phyloP scores from a whole-genome alignment of 1,140 invertebrate genomes.

The Eulimnadia texana region DNA sequence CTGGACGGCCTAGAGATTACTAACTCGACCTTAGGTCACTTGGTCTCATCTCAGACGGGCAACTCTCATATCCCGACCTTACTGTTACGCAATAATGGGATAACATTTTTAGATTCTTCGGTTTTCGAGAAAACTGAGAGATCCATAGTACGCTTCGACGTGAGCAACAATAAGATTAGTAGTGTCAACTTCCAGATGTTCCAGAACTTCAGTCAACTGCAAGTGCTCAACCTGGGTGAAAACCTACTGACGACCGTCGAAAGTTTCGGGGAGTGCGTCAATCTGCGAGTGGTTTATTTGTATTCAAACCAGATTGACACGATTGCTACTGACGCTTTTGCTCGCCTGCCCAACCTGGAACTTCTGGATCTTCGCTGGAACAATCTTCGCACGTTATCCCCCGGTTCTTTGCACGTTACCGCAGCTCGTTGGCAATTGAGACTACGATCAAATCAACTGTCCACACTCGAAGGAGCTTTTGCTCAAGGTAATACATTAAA shows the following conservation, averaged over 20 bases:
- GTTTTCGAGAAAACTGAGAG: constrained; percentile 64
- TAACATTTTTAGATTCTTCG: constrained; percentile 51
- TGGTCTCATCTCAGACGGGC: constrained; percentile 1
- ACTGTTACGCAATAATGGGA: constrained; percentile 79
- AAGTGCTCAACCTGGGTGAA: constrained; percentile 14
- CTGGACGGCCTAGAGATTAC: constrained; percentile 13
- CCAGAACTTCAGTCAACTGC: constrained; percentile 18
- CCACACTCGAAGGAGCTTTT: constrained; percentile 12
- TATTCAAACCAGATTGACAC: constrained; percentile 70
- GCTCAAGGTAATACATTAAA: not conserved
- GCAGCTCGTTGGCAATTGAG: constrained; percentile 13
- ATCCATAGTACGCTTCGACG: constrained; percentile 24
- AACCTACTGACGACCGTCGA: constrained; percentile 15
- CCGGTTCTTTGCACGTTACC: constrained; percentile 3
- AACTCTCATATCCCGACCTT: constrained; percentile 29
- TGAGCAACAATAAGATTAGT: constrained; percentile 22
- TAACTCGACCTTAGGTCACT: constrained; percentile 11
- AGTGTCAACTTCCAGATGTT: constrained; percentile 22
- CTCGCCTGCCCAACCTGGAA: constrained; percentile 51
- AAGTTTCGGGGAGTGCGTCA: constrained; percentile 24
- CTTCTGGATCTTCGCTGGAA: constrained; percentile 16
- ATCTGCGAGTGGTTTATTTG: constrained; percentile 67
- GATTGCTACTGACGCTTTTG: constrained; percentile 65
- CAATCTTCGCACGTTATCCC: constrained; percentile 6
- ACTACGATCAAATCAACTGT: constrained; percentile 13